A percentile compares a stretch with the other conserved stretches of the same genome.
phyloP scores from a whole-genome alignment of 2,797 vertebrate species.

The Euphonia xanthogaster region DNA sequence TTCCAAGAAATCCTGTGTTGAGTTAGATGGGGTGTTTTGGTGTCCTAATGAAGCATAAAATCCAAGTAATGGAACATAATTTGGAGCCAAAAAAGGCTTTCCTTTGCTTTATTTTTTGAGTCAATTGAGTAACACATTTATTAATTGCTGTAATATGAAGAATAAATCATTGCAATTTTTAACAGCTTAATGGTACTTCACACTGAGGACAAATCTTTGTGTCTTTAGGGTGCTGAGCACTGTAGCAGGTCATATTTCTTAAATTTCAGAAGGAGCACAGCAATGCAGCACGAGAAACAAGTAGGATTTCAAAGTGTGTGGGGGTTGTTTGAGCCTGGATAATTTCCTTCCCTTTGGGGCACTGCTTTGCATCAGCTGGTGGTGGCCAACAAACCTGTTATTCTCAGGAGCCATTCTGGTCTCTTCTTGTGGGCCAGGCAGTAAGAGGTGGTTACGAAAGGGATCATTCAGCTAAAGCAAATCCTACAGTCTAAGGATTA shows the following conservation, averaged over 20 bases:
- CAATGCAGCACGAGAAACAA: background rate
- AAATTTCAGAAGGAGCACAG: background rate
- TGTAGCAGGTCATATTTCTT: background rate
- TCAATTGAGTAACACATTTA: background rate
- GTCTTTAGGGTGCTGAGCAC: background rate
- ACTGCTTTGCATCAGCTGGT: background rate
- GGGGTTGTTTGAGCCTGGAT: background rate
- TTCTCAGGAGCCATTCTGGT: background rate
- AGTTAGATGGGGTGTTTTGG: background rate
- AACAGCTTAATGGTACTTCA: background rate
- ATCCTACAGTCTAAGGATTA: background rate
- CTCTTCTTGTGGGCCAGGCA: background rate
- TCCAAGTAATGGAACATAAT: background rate
- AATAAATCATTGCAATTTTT: background rate
- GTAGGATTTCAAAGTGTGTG: background rate
- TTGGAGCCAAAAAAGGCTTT: background rate
- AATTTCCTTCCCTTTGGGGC: background rate
- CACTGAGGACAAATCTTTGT: background rate
- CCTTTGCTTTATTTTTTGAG: background rate
- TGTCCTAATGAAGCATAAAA: background rate
- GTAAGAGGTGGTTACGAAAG: background rate
- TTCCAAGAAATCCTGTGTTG: background rate
- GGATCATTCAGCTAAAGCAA: background rate
- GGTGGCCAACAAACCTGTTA: background rate
- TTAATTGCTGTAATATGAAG: background rate